Evolutionary conservation across 2,113 vertebrate species (phyloP).

Genomic region (Zootoca vivipara): DNA sequence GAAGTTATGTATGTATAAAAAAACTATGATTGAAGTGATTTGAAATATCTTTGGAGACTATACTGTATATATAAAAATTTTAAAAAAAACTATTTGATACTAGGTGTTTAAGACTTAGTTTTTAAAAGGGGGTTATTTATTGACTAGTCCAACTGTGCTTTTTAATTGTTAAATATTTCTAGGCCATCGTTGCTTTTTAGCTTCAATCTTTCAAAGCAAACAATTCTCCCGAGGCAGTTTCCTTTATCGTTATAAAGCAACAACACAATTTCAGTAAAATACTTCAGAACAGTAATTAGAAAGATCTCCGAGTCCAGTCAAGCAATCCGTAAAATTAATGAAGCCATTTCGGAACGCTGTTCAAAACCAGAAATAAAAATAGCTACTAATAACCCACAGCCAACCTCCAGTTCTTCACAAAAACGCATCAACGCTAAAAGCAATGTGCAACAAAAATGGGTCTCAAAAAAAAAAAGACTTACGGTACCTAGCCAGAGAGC

Average conservation of each 20-base stretch:
- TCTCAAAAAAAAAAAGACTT: slow-evolving; percentile 54
- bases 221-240: neutral
- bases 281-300: neutral
- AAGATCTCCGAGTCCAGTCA: neutral
- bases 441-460: too few species aligned
- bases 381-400: too few species aligned
- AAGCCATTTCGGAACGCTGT: too few species aligned
- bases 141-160: neutral
- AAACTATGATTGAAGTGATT: neutral
- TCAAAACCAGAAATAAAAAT: too few species aligned
- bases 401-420: too few species aligned
- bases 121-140: neutral
- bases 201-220: neutral
- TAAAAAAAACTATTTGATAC: neutral
- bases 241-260: neutral
- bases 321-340: too few species aligned
- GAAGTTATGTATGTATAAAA: neutral
- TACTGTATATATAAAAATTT: neutral
- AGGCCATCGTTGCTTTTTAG: neutral
- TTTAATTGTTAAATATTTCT: neutral
- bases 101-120: neutral
- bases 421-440: too few species aligned
- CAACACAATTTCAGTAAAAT: neutral
- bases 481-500: slow-evolving; percentile 86
- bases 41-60: neutral